Percentiles rank a stretch among this genome's conserved stretches.
These are phyloP conservation scores for Zeus faber DNA, from an alignment of 2,113 vertebrate species.

Conservation along the genomic window DNA sequence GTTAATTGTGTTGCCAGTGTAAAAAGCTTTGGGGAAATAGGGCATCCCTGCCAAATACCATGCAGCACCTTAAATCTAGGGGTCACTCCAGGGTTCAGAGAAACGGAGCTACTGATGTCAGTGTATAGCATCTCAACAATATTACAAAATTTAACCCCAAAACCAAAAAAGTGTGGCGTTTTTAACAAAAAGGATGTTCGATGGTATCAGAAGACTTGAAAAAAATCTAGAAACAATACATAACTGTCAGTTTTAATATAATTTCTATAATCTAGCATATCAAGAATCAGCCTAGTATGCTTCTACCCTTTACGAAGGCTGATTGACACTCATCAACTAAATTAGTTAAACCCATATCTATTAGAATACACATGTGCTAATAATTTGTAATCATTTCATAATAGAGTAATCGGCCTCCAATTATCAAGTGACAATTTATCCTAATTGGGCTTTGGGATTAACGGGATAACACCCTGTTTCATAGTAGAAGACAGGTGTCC, in stretches of 20 bases:
- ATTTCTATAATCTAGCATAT: too few species aligned
- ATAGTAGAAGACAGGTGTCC: conserved; percentile 8
- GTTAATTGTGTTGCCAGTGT: neutral
- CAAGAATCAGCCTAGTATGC: too few species aligned
- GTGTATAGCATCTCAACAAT: too few species aligned
- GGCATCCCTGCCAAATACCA: too few species aligned
- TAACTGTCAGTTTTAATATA: too few species aligned
- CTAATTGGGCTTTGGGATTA: conserved; percentile 12
- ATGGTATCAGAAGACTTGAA: too few species aligned
- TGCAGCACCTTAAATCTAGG: neutral
- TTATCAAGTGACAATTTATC: neutral
- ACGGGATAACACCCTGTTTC: conserved; percentile 14
- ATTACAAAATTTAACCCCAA: neutral
- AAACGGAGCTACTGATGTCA: too few species aligned
- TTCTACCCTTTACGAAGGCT: conserved; percentile 5
- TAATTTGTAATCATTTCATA: conserved; percentile 3
- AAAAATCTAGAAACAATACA: too few species aligned
- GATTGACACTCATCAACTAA: neutral
- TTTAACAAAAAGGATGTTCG: too few species aligned
- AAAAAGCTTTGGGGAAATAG: neutral
- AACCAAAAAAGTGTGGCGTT: neutral
- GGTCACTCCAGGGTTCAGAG: too few species aligned
- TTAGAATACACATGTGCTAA: neutral
- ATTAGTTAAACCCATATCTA: neutral
- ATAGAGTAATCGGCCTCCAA: conserved; percentile 2